Base-by-base conservation (phyloP, 2,888 invertebrate genomes). In the Itoplectis maculator region DNA sequence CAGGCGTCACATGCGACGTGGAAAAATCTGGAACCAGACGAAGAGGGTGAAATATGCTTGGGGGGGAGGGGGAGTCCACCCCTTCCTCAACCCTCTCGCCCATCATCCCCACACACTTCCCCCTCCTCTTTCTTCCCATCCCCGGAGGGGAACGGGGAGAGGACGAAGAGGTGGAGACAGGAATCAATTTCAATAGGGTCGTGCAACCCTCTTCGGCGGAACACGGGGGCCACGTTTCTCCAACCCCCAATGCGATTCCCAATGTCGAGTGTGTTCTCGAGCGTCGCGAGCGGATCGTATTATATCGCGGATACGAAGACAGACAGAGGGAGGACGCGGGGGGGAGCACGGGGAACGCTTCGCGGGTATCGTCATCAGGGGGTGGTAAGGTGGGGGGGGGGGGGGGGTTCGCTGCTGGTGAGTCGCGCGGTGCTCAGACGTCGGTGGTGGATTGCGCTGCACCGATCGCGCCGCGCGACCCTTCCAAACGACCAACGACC, bases 181-280 rank as follows among this genome's bases (percentile, higher is more conserved):
- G 61, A 80, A 65, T 66, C 56, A 80, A 80, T 80, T 65, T 75
- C 80, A 70, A 69, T 69, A 47, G 69, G 56, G 49, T 59, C 65
- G 75, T 23, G 18, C 37, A 54, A 56, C 65, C 40, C 79, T 47
- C n/a, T n/a, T n/a, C 37, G 54, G 11, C 8, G 73, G 56, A 47
- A 54, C 23, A 45, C 45, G 37, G 20, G 29, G n/a, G n/a, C n/a
- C n/a, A n/a, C 15, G 29, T 29, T 37, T 47, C 18, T 11, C 51
- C 75, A 42, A 65, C 15, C 47, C 20, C 47, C 9, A 63, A 70
- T 45, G 23, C 49, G 68, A 77, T 69, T 69, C 8, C 45, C 40
- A 37, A 37, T 42, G n/a, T 69, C 69, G 69, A 75, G 47, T 70
- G 47, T 70, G 20, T 63, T 65, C n/a, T n/a, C 69, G 45, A 63